Percentiles rank a stretch among this genome's conserved stretches.
phyloP scores from a whole-genome alignment of 2,888 invertebrate genomes.

The Drosophila kambysellisi region DNA sequence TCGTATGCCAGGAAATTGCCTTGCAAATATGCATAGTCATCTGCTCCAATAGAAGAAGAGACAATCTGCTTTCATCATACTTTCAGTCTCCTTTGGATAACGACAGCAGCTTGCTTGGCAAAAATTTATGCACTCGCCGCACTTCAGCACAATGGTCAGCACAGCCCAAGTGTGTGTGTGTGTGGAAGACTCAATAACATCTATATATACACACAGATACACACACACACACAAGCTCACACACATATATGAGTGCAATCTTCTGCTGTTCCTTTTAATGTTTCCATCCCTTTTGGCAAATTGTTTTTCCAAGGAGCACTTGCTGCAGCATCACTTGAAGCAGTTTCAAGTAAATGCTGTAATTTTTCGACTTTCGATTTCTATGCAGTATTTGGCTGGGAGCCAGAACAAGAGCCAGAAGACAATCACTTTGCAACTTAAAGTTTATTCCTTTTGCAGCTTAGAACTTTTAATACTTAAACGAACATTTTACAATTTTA shows the following conservation, averaged over 20 bases:
- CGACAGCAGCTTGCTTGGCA: slow-evolving; percentile 42
- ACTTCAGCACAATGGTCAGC: slow-evolving; percentile 53
- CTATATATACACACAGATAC: slow-evolving; percentile 3
- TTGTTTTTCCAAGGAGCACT: slow-evolving; percentile 37
- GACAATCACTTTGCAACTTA: slow-evolving; percentile 11
- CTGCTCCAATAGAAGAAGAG: slow-evolving; percentile 60
- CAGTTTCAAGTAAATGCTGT: slow-evolving; percentile 52
- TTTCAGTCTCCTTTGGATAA: slow-evolving; percentile 44
- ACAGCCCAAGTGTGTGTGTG: slow-evolving; percentile 4
- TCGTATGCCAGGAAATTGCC: slow-evolving; percentile 59
- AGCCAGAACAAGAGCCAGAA: slow-evolving; percentile 19
- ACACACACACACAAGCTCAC: neutral
- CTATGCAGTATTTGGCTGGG: slow-evolving; percentile 23
- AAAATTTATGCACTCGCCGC: slow-evolving; percentile 62
- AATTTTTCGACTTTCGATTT: slow-evolving; percentile 58
- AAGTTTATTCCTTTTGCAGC: slow-evolving; percentile 13
- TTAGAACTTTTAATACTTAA: slow-evolving; percentile 3
- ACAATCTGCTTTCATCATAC: slow-evolving; percentile 51
- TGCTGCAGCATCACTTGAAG: slow-evolving; percentile 26
- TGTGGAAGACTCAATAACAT: slow-evolving; percentile 6
- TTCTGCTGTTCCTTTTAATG: slow-evolving; percentile 42
- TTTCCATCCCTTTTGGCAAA: slow-evolving; percentile 58
- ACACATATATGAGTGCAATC: neutral
- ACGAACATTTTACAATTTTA: slow-evolving; percentile 11
- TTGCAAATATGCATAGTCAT: slow-evolving; percentile 78